These are phyloP conservation scores for Ptyas mucosa DNA, from an alignment of 2,113 vertebrate genomes.

Conservation along the genomic window DNA sequence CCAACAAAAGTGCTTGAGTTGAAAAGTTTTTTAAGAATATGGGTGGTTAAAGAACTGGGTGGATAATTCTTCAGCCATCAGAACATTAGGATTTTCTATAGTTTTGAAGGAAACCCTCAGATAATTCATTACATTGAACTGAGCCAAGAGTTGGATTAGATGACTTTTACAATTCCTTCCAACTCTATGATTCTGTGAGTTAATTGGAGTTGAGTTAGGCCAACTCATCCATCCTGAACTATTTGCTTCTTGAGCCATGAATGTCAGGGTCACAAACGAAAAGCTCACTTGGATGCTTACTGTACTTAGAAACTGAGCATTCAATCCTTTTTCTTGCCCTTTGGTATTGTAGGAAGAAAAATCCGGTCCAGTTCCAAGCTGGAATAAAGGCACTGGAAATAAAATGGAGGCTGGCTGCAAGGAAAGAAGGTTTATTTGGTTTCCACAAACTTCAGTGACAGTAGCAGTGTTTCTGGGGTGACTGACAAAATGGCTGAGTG, in stretches of 20 bases:
- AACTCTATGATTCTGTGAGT: not conserved
- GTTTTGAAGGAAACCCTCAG: not conserved
- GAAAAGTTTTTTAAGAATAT: not conserved
- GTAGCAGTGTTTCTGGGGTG: too few relatives aligned
- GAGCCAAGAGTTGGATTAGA: not conserved
- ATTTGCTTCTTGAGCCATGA: not conserved
- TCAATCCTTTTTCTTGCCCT: not conserved
- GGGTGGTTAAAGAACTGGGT: not conserved
- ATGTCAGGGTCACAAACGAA: not conserved
- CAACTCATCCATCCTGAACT: not conserved
- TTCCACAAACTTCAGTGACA: too few relatives aligned
- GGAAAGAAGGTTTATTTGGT: too few relatives aligned
- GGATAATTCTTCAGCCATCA: not conserved
- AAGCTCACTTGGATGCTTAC: not conserved
- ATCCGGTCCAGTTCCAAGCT: too few relatives aligned
- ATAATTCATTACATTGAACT: not conserved
- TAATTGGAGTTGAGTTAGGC: not conserved
- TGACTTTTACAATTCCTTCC: not conserved
- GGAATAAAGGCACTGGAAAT: too few relatives aligned
- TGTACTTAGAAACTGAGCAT: not conserved
- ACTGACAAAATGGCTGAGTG: too few relatives aligned
- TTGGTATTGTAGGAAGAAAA: not conserved
- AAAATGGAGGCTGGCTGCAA: too few relatives aligned
- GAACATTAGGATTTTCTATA: not conserved
- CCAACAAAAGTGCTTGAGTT: not conserved